Evolutionary conservation across 2,797 vertebrate species (phyloP), one percentile per base, ranked within the genome.

Genomic region (Tangara arthus): DNA sequence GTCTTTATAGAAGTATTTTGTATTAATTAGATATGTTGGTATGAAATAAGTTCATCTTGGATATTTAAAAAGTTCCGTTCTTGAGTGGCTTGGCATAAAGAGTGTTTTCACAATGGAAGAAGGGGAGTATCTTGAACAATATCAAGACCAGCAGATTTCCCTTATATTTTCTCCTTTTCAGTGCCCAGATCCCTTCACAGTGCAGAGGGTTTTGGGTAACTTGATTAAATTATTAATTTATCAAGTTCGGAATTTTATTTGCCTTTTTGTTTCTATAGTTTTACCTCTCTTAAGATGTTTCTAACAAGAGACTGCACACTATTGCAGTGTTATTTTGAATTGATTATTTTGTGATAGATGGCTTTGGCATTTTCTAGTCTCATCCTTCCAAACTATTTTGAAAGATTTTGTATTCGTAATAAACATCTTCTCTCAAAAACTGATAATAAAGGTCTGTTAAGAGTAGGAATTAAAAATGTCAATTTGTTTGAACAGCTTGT

Each of bases 401-500:
- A 89, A 93, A 96, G 86, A 72, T 89, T 77, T 91, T 82, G 53
- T 90, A 69, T 96, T 97, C 59, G 6, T 96, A 95, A 97, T 97
- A 96, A 97, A 91, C 95, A 93, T 91, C 82, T 73, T 94, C 87
- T 94, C 91, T 96, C 60, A 87, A 87, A 90, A 97, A 96, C 78
- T 93, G 96, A 95, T 97, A 86, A 94, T 96, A 97, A 95, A 96
- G 97, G 76, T 97, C 96, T 96, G 94, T 87, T 97, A 72, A 89
- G 94, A 96, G 95, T 90, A 97, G 95, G 97, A 97, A 97, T 96
- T 97, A 97, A 97, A 97, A 97, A 97, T 98, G 96, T 97, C 98
- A 97, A 68, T 97, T 97, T 97, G 97, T 97, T 97, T 97, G 96
- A 98, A 97, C 98, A 98, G 98, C 97, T 98, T 98, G 98, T 92